Base-by-base conservation (phyloP, 2,797 vertebrate species). In the Silurus aristotelis region DNA sequence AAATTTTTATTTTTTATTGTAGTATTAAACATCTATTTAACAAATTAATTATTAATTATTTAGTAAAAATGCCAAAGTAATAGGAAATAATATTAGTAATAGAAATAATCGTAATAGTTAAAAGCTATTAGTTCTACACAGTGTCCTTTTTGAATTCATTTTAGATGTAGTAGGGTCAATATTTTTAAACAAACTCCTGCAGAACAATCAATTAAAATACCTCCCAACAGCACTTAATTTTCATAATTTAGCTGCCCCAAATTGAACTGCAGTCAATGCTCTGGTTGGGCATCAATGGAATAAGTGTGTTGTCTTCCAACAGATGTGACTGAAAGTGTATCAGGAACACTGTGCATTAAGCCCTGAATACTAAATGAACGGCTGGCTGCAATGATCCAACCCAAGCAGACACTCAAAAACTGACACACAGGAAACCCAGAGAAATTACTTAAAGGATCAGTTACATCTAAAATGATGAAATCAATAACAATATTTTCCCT, bases 401-500 rank as follows among this genome's bases (percentile, higher is more conserved):
- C 92, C 92, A 94, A 92, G 92, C 92, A 95, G 91, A 95, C 93
- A 93, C 91, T 96, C 95, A 92, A 94, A 94, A 96, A 94, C 87
- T 94, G 94, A 93, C 92, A 95, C 89, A 95, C 89, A 91, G 92
- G 95, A 95, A 80, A 94, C 94, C 93, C 93, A 92, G 92, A 95
- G 95, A 96, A 95, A 95, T 95, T 96, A 96, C 96, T 97, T 96
- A 96, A 97, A 94, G 93, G 95, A 97, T 98, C 96, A 86, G 93
- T 97, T 99, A 97, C 97, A 92, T 95, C 95, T 96, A 96, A 97
- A 97, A 96, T 91, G 93, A 95, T 95, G 89, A 93, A 97, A 99
- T 99, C 97, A 97, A 99, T 99, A 98, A 95, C 95, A 98, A 98
- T 98, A 98, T 99, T 98, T 98, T 97, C 96, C 94, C 93, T 94